Evolutionary conservation across 2,797 vertebrate genomes (phyloP), one percentile per base, ranked within the genome.

Genomic region (Fistularia tabacaria): DNA sequence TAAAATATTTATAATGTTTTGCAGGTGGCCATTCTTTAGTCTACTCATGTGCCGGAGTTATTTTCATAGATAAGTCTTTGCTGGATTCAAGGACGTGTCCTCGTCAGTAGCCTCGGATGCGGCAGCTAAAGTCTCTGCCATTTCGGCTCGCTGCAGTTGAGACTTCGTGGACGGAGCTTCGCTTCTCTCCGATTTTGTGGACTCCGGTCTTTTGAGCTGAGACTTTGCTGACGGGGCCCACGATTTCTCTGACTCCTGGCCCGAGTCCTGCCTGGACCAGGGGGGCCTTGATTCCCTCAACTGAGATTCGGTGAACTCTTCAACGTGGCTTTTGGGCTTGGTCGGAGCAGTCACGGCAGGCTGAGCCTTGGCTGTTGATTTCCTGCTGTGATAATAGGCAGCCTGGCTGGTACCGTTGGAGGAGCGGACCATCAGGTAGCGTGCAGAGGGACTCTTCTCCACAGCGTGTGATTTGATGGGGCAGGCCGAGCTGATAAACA

Each of bases 401-500:
- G 12, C 13, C 9, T 43, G 59, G 54, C 39, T 81, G 43, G 86
- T 80, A 13, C 84, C 69, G 3, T 73, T 81, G 47, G 83, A 77
- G 48, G 89, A 87, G 37, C 79, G 84, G 46, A 84, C 88, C 12
- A 75, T 71, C 36, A 85, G 37, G 64, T 91, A 92, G 54, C 80
- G 84, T 38, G 87, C 83, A 0, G 88, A 84, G 1, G 78, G 78
- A 41, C 74, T 84, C 25, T 80, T 83, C 43, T 86, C 69, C 0
- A 60, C 37, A 0, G 80, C n/a, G 1, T 71, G 53, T 43, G 55
- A 55, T 51, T 87, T 76, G 14, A 76, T 13, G 12, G 80, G 75
- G 14, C 87, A 74, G 0, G 81, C 39, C 1, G 88, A 84, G 59
- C 79, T 82, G 67, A 91, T 96, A 14, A 99, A 93, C 63, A 98